Percentiles rank a stretch among this genome's conserved stretches.
phyloP scores from a whole-genome alignment of 2,888 invertebrate species.

The Pecten maximus region DNA sequence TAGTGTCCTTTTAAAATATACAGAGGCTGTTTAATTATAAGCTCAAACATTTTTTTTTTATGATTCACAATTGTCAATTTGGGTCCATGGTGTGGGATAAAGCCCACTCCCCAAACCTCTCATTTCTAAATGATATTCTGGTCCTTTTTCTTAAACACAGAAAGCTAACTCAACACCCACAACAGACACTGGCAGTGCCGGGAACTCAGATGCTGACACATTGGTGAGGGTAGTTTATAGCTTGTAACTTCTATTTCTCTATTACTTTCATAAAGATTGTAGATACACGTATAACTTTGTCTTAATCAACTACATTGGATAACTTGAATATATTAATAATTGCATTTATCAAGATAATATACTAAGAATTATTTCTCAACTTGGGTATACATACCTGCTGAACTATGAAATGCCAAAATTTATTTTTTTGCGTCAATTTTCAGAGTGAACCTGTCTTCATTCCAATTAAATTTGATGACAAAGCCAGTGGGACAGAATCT shows the following conservation, averaged over 20 bases:
- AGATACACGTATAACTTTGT: no score
- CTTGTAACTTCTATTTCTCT: no score
- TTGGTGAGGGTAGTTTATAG: neutral
- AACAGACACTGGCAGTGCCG: neutral
- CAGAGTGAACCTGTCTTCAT: conserved; percentile 96
- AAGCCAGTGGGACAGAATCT: conserved; percentile 90
- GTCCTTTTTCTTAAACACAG: neutral
- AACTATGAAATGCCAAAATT: neutral
- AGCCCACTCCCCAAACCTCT: no score
- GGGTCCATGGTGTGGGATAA: no score
- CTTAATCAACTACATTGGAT: no score
- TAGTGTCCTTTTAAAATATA: no score
- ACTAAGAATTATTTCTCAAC: neutral
- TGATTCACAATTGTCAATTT: no score
- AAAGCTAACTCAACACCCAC: neutral
- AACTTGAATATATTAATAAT: no score
- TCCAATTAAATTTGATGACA: conserved; percentile 90
- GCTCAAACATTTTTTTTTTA: no score
- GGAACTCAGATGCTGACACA: neutral
- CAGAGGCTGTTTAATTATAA: no score
- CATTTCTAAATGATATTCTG: neutral
- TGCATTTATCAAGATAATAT: no score
- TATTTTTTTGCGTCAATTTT: conserved; percentile 60
- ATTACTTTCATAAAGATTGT: no score
- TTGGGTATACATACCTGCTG: neutral